Percentiles rank a stretch among this genome's conserved stretches.
phyloP scores from a whole-genome alignment of 2,797 vertebrate species.

The Lithobates sylvaticus region DNA sequence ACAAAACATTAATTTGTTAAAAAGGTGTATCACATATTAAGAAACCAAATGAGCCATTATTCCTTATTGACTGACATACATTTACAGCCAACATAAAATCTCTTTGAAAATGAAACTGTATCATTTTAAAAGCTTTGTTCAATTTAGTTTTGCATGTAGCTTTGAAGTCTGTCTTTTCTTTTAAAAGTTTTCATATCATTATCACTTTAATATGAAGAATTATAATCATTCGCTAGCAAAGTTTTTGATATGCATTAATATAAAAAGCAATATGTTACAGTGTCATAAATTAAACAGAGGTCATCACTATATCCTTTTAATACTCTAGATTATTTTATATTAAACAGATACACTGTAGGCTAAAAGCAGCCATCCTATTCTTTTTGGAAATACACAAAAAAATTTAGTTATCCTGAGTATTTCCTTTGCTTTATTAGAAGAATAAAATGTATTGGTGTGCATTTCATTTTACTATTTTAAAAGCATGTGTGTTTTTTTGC shows the following conservation, averaged over 20 bases:
- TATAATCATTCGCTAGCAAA: conserved; percentile 18
- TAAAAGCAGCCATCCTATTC: conserved; percentile 31
- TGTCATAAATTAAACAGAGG: conserved; percentile 36
- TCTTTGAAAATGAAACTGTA: conserved; percentile 44
- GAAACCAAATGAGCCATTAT: conserved; percentile 5
- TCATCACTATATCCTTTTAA: conserved; percentile 42
- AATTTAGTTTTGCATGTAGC: conserved; percentile 38
- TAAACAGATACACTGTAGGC: conserved; percentile 37
- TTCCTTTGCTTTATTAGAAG: neutral
- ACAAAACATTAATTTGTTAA: neutral
- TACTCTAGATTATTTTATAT: conserved; percentile 44
- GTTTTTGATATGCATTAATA: conserved; percentile 40
- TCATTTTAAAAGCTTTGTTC: conserved; percentile 36
- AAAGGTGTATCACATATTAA: conserved; percentile 4
- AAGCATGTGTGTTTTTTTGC: too few relatives aligned
- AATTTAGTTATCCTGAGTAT: neutral
- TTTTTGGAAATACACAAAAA: conserved; percentile 8
- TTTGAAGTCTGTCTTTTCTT: conserved; percentile 41
- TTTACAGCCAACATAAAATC: neutral
- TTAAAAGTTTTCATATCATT: conserved; percentile 40
- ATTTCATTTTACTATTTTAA: too few relatives aligned
- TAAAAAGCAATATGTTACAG: conserved; percentile 47
- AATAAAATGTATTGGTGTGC: neutral
- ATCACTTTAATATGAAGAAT: conserved; percentile 40
- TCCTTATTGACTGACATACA: neutral